Base-by-base conservation (phyloP, 2,797 vertebrate genomes). In the Thripadectes ignobilis region DNA sequence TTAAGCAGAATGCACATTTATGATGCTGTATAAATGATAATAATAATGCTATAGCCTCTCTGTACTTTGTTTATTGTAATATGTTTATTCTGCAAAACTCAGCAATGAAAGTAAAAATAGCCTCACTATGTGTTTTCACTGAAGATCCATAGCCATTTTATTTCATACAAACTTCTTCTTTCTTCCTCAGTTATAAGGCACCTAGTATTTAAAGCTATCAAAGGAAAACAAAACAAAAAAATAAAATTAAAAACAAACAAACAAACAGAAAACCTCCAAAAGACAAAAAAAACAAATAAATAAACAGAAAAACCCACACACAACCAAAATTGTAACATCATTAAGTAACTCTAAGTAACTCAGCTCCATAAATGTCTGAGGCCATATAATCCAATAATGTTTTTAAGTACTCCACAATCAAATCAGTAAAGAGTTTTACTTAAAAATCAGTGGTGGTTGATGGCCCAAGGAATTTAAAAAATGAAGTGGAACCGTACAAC, bases 1-100 rank as follows among this genome's bases (percentile, higher is more conserved):
- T 95, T 96, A 97, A 96, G 80, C 95, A 95, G 94, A 96, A 95
- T 68, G 68, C 57, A 82, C 92, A 77, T 94, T 96, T 95, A 92
- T 87, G 58, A 46, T 80, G 61, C 71, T 38, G 46, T 95, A 89
- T 96, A 96, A 96, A 96, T 96, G 22, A 46, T 91, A 88, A 94
- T 92, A 96, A 95, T 96, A 89, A 92, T 84, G 74, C 62, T 92
- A 94, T 94, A 67, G 34, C 74, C 85, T 90, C 63, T 88, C 80
- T 92, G 19, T 84, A 85, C 90, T 95, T 91, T 88, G 63, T 92
- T 96, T 96, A 92, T 88, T 88, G 67, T 95, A 95, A 96, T 90
- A 79, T 95, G 85, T 95, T 95, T 95, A 91, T 95, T 94, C 92
- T 93, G 93, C 88, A 95, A 96, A 95, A 90, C 62, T 96, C 89